Conservation (phyloP, 2,797 vertebrate species). For the Karalla daura region DNA sequence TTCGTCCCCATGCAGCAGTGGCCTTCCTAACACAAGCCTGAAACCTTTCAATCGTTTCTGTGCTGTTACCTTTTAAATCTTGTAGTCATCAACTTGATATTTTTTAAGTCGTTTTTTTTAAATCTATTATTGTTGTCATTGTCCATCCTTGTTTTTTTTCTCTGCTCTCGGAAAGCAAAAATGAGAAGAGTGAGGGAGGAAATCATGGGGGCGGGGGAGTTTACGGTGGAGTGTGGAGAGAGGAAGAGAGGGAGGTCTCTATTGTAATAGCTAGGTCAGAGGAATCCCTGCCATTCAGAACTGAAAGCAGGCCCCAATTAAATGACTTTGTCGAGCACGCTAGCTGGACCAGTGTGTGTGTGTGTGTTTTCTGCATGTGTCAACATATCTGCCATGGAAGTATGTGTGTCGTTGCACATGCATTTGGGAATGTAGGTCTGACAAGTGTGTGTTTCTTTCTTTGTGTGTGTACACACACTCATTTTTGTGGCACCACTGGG, state of each 20-base stretch:
- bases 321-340: conserved; percentile 86
- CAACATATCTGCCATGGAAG: neutral
- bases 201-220: conserved; percentile 1
- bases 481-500: conserved; percentile 56
- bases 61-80: no score
- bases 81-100: no score
- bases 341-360: conserved; percentile 57
- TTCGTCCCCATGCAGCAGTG: no score
- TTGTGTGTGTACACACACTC: conserved; percentile 33
- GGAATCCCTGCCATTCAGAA: conserved; percentile 77
- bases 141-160: neutral
- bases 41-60: no score
- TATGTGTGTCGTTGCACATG: conserved; percentile 9
- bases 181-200: conserved; percentile 48
- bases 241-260: conserved; percentile 47
- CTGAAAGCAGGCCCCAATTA: conserved; percentile 90
- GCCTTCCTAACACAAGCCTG: no score
- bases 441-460: conserved; percentile 21
- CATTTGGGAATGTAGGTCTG: conserved; percentile 47
- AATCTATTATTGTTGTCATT: no score
- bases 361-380: conserved; percentile 27
- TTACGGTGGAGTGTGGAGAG: conserved; percentile 44
- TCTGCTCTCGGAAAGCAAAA: conserved; percentile 67
- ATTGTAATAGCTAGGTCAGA: conserved; percentile 78
- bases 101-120: no score